These are phyloP conservation scores for Lomographa bimaculata DNA, from an alignment of 2,888 invertebrate species.

Conservation along the genomic window DNA sequence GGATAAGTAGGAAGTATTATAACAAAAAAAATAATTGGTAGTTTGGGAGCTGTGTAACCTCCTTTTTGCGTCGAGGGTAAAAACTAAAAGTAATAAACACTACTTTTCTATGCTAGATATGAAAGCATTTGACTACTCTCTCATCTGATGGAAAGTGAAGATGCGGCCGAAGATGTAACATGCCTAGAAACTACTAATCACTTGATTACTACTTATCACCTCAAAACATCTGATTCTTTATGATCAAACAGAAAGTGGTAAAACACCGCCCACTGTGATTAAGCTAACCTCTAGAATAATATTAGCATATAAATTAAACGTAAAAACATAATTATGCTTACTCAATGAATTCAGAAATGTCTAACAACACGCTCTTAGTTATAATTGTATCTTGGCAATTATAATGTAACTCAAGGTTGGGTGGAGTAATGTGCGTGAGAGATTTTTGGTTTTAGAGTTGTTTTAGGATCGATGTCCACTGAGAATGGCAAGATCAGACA, in stretches of 20 bases:
- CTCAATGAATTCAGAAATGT: slow-evolving; percentile 33
- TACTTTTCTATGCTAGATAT: no score
- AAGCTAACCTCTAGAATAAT: slow-evolving; percentile 26
- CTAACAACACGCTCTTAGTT: slow-evolving; percentile 35
- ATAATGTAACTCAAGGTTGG: slow-evolving; percentile 60
- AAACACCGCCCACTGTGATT: slow-evolving; percentile 6
- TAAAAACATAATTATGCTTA: slow-evolving; percentile 40
- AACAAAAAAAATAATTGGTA: no score
- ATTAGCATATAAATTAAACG: slow-evolving; percentile 34
- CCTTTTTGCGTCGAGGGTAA: no score
- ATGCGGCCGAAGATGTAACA: no score
- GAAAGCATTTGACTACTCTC: no score
- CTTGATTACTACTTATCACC: no score
- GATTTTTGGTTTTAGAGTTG: slow-evolving; percentile 36
- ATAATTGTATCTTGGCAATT: slow-evolving; percentile 43
- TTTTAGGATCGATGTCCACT: slow-evolving; percentile 19
- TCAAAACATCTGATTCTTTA: no score
- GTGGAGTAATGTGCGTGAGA: slow-evolving; percentile 62
- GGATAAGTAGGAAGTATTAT: no score
- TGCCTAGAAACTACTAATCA: no score
- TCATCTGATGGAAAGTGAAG: no score
- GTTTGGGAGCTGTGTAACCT: no score
- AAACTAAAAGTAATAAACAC: no score
- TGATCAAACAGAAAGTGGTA: slow-evolving; percentile 8
- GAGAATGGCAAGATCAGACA: not conserved